A percentile compares a stretch with the other conserved stretches of the same genome.
These are phyloP conservation scores for Enteromius trimaculatus DNA, from an alignment of 2,797 vertebrate genomes.

Conservation along the genomic window DNA sequence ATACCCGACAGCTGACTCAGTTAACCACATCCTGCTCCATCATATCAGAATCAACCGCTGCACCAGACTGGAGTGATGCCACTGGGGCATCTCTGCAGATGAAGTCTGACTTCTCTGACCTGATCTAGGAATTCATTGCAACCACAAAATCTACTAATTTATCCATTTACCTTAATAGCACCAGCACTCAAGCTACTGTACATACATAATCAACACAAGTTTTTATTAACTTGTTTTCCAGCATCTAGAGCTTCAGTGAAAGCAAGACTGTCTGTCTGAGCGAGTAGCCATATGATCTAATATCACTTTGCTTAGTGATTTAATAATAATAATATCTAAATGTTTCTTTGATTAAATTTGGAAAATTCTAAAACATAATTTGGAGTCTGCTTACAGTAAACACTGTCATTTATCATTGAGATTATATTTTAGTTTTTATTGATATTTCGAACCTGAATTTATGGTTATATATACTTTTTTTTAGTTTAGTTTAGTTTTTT, in stretches of 20 bases:
- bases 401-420: neutral
- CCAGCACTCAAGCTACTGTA: neutral
- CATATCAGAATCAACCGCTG: conserved; percentile 11
- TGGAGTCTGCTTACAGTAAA: neutral
- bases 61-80: conserved; percentile 20
- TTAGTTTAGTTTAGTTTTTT: too few relatives aligned
- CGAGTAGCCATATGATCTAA: neutral
- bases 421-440: neutral
- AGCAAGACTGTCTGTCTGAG: neutral
- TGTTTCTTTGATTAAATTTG: neutral
- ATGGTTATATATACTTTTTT: neutral
- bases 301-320: neutral
- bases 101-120: neutral
- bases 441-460: neutral
- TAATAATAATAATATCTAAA: neutral
- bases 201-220: too few relatives aligned
- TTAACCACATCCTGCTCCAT: conserved; percentile 31
- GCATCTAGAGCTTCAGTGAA: neutral
- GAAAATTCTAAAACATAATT: neutral
- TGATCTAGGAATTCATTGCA: neutral
- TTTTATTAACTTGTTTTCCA: neutral
- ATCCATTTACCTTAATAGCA: neutral
- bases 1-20: conserved; percentile 65
- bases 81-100: neutral
- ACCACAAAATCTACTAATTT: neutral